Conservation (phyloP, 92 coral and sea anemone species). For the Epizoanthus illoricatus region DNA sequence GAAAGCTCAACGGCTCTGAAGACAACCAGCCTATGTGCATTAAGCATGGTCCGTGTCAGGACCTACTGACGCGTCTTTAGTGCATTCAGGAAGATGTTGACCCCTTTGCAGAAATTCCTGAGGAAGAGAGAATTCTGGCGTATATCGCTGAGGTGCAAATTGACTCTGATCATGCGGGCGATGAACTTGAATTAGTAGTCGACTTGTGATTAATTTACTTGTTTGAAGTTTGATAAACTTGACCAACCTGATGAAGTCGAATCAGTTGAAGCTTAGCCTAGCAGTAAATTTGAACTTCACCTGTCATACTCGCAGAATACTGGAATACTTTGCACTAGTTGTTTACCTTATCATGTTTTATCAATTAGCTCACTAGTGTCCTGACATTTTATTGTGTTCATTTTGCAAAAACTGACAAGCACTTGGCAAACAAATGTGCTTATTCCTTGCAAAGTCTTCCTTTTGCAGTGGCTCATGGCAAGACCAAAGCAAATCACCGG, state of each 20-base stretch:
- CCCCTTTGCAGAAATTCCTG: constrained; percentile 44
- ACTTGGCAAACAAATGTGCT: too few species aligned
- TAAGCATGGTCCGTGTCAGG: constrained; percentile 11
- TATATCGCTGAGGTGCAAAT: constrained; percentile 22
- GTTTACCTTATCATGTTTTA: too few species aligned
- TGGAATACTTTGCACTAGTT: too few species aligned
- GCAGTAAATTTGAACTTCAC: neutral
- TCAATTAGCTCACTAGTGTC: too few species aligned
- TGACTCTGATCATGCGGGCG: constrained; percentile 19
- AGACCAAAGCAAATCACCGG: too few species aligned
- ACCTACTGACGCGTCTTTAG: constrained; percentile 7
- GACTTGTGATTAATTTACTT: neutral
- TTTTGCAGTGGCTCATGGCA: too few species aligned
- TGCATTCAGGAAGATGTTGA: constrained; percentile 51
- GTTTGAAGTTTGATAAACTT: neutral
- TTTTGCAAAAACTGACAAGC: too few species aligned
- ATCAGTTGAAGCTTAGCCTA: neutral
- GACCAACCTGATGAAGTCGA: neutral
- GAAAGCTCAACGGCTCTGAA: constrained; percentile 29
- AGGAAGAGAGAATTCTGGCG: constrained; percentile 41
- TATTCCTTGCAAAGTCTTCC: too few species aligned
- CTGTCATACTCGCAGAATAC: neutral
- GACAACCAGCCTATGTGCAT: constrained; percentile 7
- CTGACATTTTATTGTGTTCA: too few species aligned
- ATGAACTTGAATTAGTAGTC: neutral